These are phyloP conservation scores for Gonatopus flavifemur DNA, from an alignment of 1,140 invertebrate genomes.

Conservation along the genomic window DNA sequence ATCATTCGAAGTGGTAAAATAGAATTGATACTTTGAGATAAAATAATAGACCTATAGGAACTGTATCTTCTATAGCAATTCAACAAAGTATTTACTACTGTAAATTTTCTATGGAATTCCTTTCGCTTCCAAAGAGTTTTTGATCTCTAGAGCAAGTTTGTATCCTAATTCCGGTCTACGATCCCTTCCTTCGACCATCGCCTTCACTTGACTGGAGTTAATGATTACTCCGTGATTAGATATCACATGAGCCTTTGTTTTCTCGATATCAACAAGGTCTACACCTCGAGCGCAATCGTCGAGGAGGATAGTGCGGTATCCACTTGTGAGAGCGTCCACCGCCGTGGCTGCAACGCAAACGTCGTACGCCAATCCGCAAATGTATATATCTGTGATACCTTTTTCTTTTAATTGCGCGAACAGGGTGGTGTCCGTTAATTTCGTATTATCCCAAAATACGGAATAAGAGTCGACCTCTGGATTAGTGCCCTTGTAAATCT, in stretches of 20 bases:
- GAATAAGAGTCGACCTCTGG: constrained; percentile 96
- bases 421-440: constrained; percentile 84
- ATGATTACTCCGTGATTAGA: constrained; percentile 78
- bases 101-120: neutral
- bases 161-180: constrained; percentile 83
- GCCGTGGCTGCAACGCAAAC: constrained; percentile 93
- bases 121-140: constrained; percentile 40
- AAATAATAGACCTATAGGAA: too few relatives aligned
- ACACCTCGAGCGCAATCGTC: constrained; percentile 92
- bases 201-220: constrained; percentile 73
- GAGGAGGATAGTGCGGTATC: constrained; percentile 86
- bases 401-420: constrained; percentile 75
- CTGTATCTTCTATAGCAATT: too few relatives aligned
- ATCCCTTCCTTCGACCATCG: constrained; percentile 85
- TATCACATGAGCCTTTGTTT: constrained; percentile 74
- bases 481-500: constrained; percentile 92
- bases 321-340: constrained; percentile 81
- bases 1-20: too few relatives aligned
- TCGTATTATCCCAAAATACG: constrained; percentile 97
- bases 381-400: constrained; percentile 88
- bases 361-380: constrained; percentile 95
- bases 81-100: neutral
- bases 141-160: constrained; percentile 81
- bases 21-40: too few relatives aligned
- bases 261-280: constrained; percentile 79